phyloP scores from a whole-genome alignment of 1,140 invertebrate species.

The Drosophila sp. region DNA sequence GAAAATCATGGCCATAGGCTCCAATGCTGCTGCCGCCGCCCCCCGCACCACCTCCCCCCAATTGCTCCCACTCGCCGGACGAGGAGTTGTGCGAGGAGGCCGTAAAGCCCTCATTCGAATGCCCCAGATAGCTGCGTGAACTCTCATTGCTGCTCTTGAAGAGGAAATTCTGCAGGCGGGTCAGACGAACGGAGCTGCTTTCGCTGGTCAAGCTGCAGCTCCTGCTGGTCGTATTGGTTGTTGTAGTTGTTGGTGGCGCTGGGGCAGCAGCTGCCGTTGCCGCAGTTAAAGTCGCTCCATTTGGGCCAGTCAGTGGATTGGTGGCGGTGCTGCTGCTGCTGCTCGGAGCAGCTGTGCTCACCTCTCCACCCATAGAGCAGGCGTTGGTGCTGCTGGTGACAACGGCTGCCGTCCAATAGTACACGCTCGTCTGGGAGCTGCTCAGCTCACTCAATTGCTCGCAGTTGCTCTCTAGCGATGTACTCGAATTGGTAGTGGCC shows the following conservation, averaged over 20 bases:
- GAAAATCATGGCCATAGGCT: slow-evolving; percentile 60
- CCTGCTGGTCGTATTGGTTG: slow-evolving; percentile 50
- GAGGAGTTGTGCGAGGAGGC: slow-evolving; percentile 77
- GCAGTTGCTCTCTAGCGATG: slow-evolving; percentile 74
- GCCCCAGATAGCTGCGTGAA: slow-evolving; percentile 67
- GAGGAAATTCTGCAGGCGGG: slow-evolving; percentile 76
- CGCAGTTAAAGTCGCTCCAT: slow-evolving; percentile 24
- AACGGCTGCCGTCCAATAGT: slow-evolving; percentile 57
- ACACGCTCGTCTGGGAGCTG: slow-evolving; percentile 66
- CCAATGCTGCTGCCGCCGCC: slow-evolving; percentile 11
- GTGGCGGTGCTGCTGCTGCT: slow-evolving; percentile 29
- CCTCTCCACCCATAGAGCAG: slow-evolving; percentile 68
- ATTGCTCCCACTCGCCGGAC: slow-evolving; percentile 77
- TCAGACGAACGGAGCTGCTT: slow-evolving; percentile 72
- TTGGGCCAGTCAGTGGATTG: slow-evolving; percentile 23
- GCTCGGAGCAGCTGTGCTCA: slow-evolving; percentile 54
- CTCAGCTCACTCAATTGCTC: slow-evolving; percentile 58
- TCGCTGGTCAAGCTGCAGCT: slow-evolving; percentile 78
- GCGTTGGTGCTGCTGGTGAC: slow-evolving; percentile 30
- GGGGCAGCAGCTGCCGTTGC: slow-evolving; percentile 13
- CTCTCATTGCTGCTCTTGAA: slow-evolving; percentile 81
- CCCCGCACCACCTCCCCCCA: slow-evolving; percentile 25
- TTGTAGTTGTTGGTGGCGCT: slow-evolving; percentile 20
- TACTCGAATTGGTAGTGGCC: slow-evolving; percentile 77
- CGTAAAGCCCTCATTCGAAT: slow-evolving; percentile 78